A percentile compares a stretch with the other conserved stretches of the same genome.
phyloP scores from a whole-genome alignment of 2,888 invertebrate genomes.

The Sylvicola fuscatus region DNA sequence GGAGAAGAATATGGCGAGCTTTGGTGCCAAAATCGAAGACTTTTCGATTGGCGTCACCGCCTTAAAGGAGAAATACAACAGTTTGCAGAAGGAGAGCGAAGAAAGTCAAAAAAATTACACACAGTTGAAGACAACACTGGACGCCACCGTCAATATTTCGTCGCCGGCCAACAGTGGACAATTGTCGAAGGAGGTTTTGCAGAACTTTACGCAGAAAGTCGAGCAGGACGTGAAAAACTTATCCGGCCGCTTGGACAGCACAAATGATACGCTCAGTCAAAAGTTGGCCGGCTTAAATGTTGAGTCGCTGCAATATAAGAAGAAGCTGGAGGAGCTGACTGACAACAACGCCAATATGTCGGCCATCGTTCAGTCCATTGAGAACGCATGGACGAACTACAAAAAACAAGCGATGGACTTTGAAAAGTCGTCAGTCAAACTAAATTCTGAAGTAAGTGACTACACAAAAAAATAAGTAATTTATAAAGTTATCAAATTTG shows the following conservation, averaged over 20 bases:
- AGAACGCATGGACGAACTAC: slow-evolving; percentile 19
- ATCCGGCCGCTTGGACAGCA: slow-evolving; percentile 13
- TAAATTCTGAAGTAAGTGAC: background rate
- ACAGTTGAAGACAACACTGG: background rate
- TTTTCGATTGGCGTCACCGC: slow-evolving; percentile 18
- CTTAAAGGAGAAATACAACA: slow-evolving; percentile 18
- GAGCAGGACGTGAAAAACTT: slow-evolving; percentile 13
- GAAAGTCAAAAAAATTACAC: background rate
- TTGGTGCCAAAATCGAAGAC: slow-evolving; percentile 22
- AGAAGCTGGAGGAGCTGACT: slow-evolving; percentile 16
- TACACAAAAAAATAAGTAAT: no score
- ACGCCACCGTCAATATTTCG: background rate
- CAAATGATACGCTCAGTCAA: slow-evolving; percentile 19
- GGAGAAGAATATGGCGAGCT: slow-evolving; percentile 15
- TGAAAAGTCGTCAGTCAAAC: slow-evolving; percentile 5
- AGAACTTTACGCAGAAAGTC: slow-evolving; percentile 10
- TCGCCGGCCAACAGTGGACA: background rate
- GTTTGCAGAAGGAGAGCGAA: slow-evolving; percentile 11
- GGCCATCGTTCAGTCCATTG: slow-evolving; percentile 20
- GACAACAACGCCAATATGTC: slow-evolving; percentile 20
- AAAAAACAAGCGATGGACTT: slow-evolving; percentile 15
- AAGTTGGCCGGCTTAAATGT: slow-evolving; percentile 15
- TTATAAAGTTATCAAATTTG: no score
- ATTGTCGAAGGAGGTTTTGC: background rate
- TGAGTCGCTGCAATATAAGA: slow-evolving; percentile 12